These are phyloP conservation scores for Trichoplax adhaerens DNA, from an alignment of 37 sponge, comb jelly and placozoan genomes.

Conservation along the genomic window DNA sequence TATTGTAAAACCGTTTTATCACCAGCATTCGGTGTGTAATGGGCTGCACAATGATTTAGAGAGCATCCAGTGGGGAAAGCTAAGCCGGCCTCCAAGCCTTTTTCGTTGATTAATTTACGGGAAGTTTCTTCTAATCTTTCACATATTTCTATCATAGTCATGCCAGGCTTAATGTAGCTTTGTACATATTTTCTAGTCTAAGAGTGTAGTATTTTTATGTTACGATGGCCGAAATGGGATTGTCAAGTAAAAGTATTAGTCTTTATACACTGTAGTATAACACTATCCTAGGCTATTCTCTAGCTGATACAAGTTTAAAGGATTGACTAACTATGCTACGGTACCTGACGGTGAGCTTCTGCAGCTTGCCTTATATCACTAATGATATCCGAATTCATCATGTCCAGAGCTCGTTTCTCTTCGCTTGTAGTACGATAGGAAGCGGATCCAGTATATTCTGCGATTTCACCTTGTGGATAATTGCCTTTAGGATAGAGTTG, in stretches of 20 bases:
- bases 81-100: constrained; percentile 66
- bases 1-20: constrained; percentile 84
- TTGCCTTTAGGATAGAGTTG: constrained; percentile 43
- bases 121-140: constrained; percentile 64
- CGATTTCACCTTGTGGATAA: constrained; percentile 58
- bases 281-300: background rate
- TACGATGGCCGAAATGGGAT: too few relatives aligned
- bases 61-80: constrained; percentile 94
- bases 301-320: background rate
- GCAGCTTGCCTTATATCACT: constrained; percentile 76
- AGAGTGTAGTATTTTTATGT: background rate
- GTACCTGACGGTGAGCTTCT: constrained; percentile 64
- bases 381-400: constrained; percentile 36
- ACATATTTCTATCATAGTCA: constrained; percentile 88
- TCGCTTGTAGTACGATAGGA: constrained; percentile 46
- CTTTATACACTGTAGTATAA: background rate
- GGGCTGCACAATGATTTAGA: constrained; percentile 94
- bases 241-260: too few relatives aligned
- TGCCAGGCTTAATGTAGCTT: constrained; percentile 71
- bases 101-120: constrained; percentile 62
- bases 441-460: constrained; percentile 34
- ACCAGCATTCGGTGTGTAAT: constrained; percentile 97
- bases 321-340: constrained; percentile 1
- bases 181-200: constrained; percentile 73
- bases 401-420: constrained; percentile 80